Base-by-base conservation (phyloP, 2,113 vertebrate species). In the Mormyrus iriodes region DNA sequence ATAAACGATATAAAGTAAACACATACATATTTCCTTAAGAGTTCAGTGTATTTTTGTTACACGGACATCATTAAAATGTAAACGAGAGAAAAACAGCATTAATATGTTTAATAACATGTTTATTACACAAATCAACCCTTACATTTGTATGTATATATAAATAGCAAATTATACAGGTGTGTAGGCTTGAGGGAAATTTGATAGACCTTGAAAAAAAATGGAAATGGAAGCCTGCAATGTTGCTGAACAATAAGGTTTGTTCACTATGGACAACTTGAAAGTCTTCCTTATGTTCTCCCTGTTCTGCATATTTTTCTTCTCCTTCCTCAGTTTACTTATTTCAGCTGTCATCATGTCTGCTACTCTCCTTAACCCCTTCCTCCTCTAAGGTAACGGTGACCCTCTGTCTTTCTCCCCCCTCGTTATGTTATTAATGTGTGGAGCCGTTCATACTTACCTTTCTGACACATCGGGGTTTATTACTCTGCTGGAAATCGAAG, bases 271-370 rank as follows among this genome's bases (percentile, higher is more conserved):
- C 27, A 52, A 35, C 19, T 83, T 27, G 48, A 48, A 9, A 24
- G 61, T 69, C 27, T 31, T 31, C 61, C 61, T 89, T 73, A 87
- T 13, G 4, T 13, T 31, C 51, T 27, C 35, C 35, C 86, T 31
- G 0, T 21, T 89, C 42, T 89, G 9, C 87, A 52, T 82, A 51
- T 89, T 76, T 35, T 31, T 89, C 84, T 89, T 88, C 86, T 87
- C 85, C 76, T 86, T 87, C 89, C 88, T 88, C 89, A 90, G 88
- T 90, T 90, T 90, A 87, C 84, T 86, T 88, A 13, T 91, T 92
- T 65, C 87, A 79, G 88, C 90, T 90, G 88, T 91, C 90, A 85
- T 58, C 90, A 65, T 91, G 46, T 90, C 89, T 92, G 88, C 87
- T 91, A 90, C 85, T 91, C 85, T 90, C 39, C 79, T 92, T 91